These are phyloP conservation scores for Oenanthe melanoleuca DNA, from an alignment of 2,113 vertebrate species.

Conservation along the genomic window DNA sequence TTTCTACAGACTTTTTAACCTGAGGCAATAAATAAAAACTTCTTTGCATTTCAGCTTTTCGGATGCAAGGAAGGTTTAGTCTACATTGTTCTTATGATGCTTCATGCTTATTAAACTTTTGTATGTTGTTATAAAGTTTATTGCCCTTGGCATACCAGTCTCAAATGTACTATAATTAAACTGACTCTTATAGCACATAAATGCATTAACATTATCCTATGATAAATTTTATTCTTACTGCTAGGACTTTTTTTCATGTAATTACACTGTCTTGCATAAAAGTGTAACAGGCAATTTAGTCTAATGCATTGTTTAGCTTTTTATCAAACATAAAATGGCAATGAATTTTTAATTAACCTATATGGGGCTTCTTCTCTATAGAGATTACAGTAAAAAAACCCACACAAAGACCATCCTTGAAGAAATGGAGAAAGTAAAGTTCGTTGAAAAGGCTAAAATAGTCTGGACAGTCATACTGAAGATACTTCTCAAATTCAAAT, in stretches of 20 bases:
- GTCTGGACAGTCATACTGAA: background rate
- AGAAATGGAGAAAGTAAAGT: background rate
- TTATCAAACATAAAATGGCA: slow-evolving; percentile 27
- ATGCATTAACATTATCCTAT: slow-evolving; percentile 27
- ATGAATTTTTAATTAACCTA: slow-evolving; percentile 35
- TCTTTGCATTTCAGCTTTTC: slow-evolving; percentile 73
- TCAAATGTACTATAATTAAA: slow-evolving; percentile 70
- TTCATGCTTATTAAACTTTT: slow-evolving; percentile 72
- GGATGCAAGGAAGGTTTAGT: slow-evolving; percentile 66
- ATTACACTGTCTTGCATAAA: slow-evolving; percentile 40
- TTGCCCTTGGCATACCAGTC: slow-evolving; percentile 51
- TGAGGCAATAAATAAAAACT: slow-evolving; percentile 74
- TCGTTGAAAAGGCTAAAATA: background rate
- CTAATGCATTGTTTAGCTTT: slow-evolving; percentile 51
- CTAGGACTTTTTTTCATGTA: slow-evolving; percentile 47
- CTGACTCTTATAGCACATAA: slow-evolving; percentile 37
- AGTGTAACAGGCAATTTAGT: slow-evolving; percentile 38
- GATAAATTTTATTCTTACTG: slow-evolving; percentile 55
- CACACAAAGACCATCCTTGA: background rate
- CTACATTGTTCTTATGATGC: slow-evolving; percentile 63
- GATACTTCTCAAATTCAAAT: background rate
- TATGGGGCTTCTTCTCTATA: background rate
- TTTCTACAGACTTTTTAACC: slow-evolving; percentile 77
- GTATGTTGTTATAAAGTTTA: slow-evolving; percentile 69
- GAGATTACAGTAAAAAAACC: background rate